Base-by-base conservation (phyloP, 2,797 vertebrate genomes). In the Tolypeutes matacus region DNA sequence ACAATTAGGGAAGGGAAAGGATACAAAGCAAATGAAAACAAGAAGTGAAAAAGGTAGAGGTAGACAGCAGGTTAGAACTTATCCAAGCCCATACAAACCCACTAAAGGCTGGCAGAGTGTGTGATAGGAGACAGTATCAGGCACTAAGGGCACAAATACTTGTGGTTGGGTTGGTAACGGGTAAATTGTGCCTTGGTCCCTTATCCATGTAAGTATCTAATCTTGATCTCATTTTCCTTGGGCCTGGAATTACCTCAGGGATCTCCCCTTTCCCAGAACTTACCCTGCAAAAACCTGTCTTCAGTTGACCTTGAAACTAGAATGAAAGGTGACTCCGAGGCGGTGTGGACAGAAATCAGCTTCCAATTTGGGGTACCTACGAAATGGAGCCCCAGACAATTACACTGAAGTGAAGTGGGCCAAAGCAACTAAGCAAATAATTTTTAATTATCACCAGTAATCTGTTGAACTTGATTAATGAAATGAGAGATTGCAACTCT, bases 51-150 rank as follows among this genome's bases (percentile, higher is more conserved):
- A 86, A 12, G 51, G 64, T 1, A 27, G 34, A 69, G 27, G 13
- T 0, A 18, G 20, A 39, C 70, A 46, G 25, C n/a, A 4, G 58
- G 14, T 69, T 7, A 67, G 58, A 69, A 62, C 29, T 67, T 20
- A 31, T 8, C 20, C 53, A 29, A 14, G 13, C 10, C 67, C 60
- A 15, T 0, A 17, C 11, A 46, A 70, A 69, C 21, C 39, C 76
- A 23, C 42, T 46, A 20, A 17, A 72, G 70, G 29, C 25, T 13
- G 9, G 34, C 18, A 5, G n/a, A 5, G 53, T 18, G 53, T 56
- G 53, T 56, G 2, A 1, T 2, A 0, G 7, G 11, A 7, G 3
- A 20, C 0, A 15, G 53, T 0, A 2, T 34, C 18, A 2, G 0
- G 7, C 4, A 20, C 3, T 1, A 42, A 27, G 27, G 10, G 4